Evolutionary conservation across 1,140 invertebrate species (phyloP).

Genomic region (Polypedilum vanderplanki): DNA sequence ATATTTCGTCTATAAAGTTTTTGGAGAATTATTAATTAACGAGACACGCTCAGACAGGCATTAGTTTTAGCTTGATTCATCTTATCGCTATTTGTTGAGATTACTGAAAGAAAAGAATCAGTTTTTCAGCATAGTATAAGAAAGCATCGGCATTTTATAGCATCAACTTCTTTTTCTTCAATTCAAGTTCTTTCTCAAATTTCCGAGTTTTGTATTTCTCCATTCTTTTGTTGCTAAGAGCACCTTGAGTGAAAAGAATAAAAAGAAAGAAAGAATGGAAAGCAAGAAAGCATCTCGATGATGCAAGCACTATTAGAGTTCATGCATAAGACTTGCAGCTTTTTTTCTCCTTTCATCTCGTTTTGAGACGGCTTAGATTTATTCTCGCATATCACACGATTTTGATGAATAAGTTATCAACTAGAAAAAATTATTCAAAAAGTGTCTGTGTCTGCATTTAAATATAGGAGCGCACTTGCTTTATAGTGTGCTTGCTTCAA

Average conservation of each 20-base stretch:
- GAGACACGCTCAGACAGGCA: too few relatives aligned
- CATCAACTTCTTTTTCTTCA: slow-evolving; percentile 5
- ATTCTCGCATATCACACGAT: too few relatives aligned
- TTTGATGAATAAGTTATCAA: too few relatives aligned
- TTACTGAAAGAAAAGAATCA: background rate
- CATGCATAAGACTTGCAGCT: background rate
- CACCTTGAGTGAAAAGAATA: background rate
- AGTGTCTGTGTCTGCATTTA: too few relatives aligned
- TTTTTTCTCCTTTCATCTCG: too few relatives aligned
- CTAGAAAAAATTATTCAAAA: too few relatives aligned
- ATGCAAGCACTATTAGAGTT: background rate
- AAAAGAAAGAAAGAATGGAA: slow-evolving; percentile 19
- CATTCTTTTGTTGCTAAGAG: slow-evolving; percentile 18
- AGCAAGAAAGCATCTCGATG: slow-evolving; percentile 10
- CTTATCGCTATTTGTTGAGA: background rate
- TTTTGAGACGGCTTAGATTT: too few relatives aligned
- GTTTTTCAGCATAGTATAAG: background rate
- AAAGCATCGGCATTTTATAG: slow-evolving; percentile 17
- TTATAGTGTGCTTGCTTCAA: too few relatives aligned
- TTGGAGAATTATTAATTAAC: too few relatives aligned
- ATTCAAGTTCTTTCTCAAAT: slow-evolving; percentile 13
- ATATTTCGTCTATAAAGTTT: too few relatives aligned
- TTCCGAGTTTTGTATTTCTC: slow-evolving; percentile 7
- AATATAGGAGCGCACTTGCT: too few relatives aligned
- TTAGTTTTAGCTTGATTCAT: background rate